Conservation (phyloP, 2,888 invertebrate species). For the Ormyrus pomaceus region DNA sequence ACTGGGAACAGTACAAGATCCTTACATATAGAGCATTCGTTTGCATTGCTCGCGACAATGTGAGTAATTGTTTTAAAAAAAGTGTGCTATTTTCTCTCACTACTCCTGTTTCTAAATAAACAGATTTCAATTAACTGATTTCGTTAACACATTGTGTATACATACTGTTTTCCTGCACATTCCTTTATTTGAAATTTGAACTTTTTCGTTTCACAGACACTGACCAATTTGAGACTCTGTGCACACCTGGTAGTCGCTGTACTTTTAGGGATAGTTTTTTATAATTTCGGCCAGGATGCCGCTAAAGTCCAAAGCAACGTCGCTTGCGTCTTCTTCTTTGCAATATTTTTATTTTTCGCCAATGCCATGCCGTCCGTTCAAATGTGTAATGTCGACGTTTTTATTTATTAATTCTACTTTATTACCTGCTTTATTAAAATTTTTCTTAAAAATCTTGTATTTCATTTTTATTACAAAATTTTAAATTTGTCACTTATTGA, state of each 20-base stretch:
- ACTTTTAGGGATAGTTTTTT: conserved; percentile 79
- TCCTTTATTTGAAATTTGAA: neutral
- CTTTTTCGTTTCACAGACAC: conserved; percentile 66
- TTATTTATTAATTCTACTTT: conserved; percentile 2
- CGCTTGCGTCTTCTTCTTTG: conserved; percentile 79
- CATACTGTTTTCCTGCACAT: too few species aligned
- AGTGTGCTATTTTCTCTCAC: too few species aligned
- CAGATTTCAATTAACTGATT: too few species aligned
- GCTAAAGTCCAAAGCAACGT: conserved; percentile 78
- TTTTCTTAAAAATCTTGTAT: too few species aligned
- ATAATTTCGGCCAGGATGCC: conserved; percentile 79
- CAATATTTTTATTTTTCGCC: conserved; percentile 80
- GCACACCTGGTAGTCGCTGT: conserved; percentile 79
- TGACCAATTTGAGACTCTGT: conserved; percentile 76
- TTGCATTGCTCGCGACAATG: conserved; percentile 74
- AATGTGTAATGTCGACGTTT: conserved; percentile 78
- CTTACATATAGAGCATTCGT: conserved; percentile 76
- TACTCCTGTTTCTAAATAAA: too few species aligned
- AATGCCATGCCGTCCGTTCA: conserved; percentile 82
- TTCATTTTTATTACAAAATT: neutral
- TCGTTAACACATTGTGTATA: too few species aligned
- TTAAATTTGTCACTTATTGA: neutral
- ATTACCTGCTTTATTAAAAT: too few species aligned
- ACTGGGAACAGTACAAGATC: conserved; percentile 75
- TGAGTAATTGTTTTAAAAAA: conserved; percentile 60